Percentiles rank a stretch among this genome's conserved stretches.
phyloP scores from a whole-genome alignment of 1,140 invertebrate genomes.

The Drosophila tani region DNA sequence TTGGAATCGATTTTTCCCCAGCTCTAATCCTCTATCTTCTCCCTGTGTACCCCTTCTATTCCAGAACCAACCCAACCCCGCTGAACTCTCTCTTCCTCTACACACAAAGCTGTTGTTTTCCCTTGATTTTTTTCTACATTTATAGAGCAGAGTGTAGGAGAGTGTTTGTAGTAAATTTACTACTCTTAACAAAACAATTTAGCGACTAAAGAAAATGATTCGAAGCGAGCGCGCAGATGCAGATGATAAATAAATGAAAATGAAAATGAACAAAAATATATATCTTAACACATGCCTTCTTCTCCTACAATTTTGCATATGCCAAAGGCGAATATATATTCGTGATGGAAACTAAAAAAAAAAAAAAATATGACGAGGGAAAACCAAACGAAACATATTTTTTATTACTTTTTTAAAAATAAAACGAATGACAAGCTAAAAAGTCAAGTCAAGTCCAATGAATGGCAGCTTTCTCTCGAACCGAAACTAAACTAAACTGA shows the following conservation, averaged over 20 bases:
- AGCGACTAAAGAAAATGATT: constrained; percentile 19
- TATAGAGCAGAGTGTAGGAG: constrained; percentile 15
- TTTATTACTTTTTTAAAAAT: constrained; percentile 75
- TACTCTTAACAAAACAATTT: constrained; percentile 15
- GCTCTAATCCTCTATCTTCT: no score
- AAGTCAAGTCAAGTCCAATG: constrained; percentile 17
- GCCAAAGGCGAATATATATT: constrained; percentile 40
- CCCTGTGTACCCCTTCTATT: constrained; percentile 6
- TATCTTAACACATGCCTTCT: constrained; percentile 54
- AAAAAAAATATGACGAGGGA: constrained; percentile 6
- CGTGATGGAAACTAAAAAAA: constrained; percentile 17
- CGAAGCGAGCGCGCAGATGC: not conserved
- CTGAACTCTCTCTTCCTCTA: constrained; percentile 21
- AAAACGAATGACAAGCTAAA: constrained; percentile 48
- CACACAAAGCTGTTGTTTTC: constrained; percentile 21
- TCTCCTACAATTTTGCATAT: constrained; percentile 57
- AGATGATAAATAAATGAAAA: constrained; percentile 1
- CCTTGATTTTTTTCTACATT: constrained; percentile 1
- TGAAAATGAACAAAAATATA: constrained; percentile 12
- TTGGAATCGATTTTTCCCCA: no score
- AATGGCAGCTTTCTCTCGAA: constrained; percentile 62
- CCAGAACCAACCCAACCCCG: constrained; percentile 25
- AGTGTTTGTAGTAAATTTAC: constrained; percentile 30
- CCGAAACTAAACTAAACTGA: constrained; percentile 28
- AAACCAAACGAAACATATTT: constrained; percentile 68